Conservation (phyloP, 2,888 invertebrate species). For the Aplocera efformata region DNA sequence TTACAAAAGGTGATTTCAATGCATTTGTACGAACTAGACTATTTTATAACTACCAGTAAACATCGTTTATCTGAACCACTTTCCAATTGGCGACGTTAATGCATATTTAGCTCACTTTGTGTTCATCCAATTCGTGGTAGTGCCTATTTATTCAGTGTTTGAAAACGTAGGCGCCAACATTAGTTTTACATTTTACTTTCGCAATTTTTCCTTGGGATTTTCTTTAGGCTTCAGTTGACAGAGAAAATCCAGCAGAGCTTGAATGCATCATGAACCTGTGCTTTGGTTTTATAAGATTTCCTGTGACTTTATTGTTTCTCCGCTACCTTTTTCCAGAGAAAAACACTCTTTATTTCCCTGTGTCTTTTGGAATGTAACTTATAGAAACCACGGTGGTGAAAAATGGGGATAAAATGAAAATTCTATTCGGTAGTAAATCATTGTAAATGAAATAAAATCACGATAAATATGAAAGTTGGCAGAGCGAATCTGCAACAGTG, state of each 20-base stretch:
- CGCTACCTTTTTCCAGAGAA: slow-evolving; percentile 23
- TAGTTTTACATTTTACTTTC: slow-evolving; percentile 21
- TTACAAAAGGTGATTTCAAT: slow-evolving; percentile 35
- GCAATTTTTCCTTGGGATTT: slow-evolving; percentile 26
- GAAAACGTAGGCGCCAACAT: too few relatives aligned
- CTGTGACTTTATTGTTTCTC: slow-evolving; percentile 32
- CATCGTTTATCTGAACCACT: background rate
- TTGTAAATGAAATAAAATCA: slow-evolving; percentile 5
- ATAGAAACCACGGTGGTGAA: too few relatives aligned
- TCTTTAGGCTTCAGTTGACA: slow-evolving; percentile 33
- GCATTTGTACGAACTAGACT: slow-evolving; percentile 23
- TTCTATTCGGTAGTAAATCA: too few relatives aligned
- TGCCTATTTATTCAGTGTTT: too few relatives aligned
- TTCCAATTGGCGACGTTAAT: background rate
- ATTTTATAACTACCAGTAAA: slow-evolving; percentile 6
- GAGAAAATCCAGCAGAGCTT: slow-evolving; percentile 39
- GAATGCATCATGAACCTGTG: slow-evolving; percentile 39
- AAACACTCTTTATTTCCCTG: slow-evolving; percentile 18
- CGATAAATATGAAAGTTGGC: slow-evolving; percentile 28
- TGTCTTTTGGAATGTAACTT: slow-evolving; percentile 2
- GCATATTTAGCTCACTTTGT: too few relatives aligned
- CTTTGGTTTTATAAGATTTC: slow-evolving; percentile 37
- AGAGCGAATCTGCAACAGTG: slow-evolving; percentile 48
- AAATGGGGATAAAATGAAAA: too few relatives aligned
- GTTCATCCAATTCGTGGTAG: too few relatives aligned